Evolutionary conservation across 2,888 invertebrate species (phyloP).

Genomic region (Limnephilus marmoratus): DNA sequence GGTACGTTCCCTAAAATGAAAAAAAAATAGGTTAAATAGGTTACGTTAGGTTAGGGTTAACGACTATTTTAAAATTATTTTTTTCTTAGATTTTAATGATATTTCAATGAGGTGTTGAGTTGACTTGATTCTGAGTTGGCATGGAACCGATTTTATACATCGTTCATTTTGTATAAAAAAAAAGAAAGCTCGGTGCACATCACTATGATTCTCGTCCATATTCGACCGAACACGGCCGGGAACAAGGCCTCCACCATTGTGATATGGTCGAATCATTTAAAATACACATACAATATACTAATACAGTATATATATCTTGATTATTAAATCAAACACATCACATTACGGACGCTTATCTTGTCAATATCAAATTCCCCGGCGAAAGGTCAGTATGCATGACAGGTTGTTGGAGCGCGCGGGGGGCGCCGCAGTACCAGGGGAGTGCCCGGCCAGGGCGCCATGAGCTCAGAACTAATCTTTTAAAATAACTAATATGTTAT

Average conservation of each 20-base stretch:
- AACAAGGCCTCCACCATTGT: constrained; percentile 25
- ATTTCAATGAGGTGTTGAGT: too few relatives aligned
- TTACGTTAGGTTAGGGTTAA: too few relatives aligned
- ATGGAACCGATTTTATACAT: too few relatives aligned
- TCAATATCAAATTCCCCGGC: constrained; percentile 65
- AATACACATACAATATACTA: constrained; percentile 33
- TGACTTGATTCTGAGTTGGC: too few relatives aligned
- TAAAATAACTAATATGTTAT: background rate
- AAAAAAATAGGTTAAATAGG: too few relatives aligned
- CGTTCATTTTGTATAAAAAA: background rate
- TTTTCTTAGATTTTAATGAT: too few relatives aligned
- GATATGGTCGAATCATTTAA: constrained; percentile 55
- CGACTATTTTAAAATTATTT: too few relatives aligned
- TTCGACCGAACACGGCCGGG: constrained; percentile 10
- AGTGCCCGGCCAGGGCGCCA: background rate
- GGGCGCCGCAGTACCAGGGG: constrained; percentile 5
- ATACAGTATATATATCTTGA: constrained; percentile 70
- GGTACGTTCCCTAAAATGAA: too few relatives aligned
- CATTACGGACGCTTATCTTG: constrained; percentile 75
- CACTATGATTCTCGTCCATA: background rate
- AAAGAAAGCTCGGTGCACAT: background rate
- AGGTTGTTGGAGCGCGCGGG: constrained; percentile 48
- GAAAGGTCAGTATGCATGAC: constrained; percentile 61
- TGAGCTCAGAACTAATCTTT: background rate
- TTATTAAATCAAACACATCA: constrained; percentile 80